Evolutionary conservation across 23 tunicate genomes (phyloP).

Genomic region (Styela plicata): DNA sequence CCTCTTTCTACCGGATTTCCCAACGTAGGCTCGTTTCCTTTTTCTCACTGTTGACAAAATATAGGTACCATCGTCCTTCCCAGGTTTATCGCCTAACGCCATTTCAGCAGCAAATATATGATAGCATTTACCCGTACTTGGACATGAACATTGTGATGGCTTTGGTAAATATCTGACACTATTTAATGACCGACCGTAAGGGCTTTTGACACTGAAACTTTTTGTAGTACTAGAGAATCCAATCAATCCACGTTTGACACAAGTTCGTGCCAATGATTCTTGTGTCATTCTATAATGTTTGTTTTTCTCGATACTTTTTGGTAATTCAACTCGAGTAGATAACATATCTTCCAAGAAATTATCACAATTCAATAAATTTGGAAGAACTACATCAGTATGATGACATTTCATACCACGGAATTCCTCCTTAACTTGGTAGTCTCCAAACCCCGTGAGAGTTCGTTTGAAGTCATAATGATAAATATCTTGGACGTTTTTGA

Average conservation of each 20-base stretch:
- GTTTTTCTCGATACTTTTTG: not conserved
- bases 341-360: not conserved
- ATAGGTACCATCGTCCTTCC: not conserved
- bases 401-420: not conserved
- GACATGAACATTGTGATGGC: constrained; percentile 5
- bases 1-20: no score
- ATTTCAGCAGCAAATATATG: not conserved
- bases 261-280: no score
- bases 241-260: no score
- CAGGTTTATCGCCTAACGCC: not conserved
- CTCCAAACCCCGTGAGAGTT: not conserved
- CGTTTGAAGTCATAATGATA: not conserved
- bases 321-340: not conserved
- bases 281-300: not conserved
- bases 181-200: not conserved
- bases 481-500: not conserved
- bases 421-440: not conserved
- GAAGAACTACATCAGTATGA: not conserved
- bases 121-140: constrained; percentile 1
- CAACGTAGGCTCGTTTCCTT: no score
- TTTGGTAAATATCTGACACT: not conserved
- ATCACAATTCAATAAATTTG: no score
- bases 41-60: not conserved
- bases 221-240: no score
- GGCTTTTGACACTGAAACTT: no score